Percentiles rank a stretch among this genome's conserved stretches.
Conservation (phyloP, 2,797 vertebrate species). For the Sphenopsis melanotis region DNA sequence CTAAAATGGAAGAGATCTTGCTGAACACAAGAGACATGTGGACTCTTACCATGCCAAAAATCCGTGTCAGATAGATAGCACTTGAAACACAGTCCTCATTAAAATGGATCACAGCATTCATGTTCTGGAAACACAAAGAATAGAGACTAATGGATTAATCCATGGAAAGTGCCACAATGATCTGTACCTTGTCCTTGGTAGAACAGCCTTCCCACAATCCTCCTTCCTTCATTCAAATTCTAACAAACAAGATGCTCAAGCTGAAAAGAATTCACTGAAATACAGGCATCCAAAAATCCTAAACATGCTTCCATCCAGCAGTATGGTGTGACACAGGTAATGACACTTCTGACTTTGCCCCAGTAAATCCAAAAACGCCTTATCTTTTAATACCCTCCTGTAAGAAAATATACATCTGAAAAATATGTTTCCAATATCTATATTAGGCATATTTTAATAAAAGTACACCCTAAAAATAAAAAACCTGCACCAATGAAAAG, state of each 20-base stretch:
- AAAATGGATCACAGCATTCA: neutral
- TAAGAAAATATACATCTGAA: neutral
- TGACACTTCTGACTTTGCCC: neutral
- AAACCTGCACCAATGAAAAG: neutral
- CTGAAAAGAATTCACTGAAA: neutral
- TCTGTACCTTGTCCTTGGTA: neutral
- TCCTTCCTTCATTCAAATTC: neutral
- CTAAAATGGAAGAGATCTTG: neutral
- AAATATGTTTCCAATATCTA: neutral
- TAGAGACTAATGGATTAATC: conserved; percentile 30
- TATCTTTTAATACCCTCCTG: neutral
- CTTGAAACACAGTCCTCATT: neutral
- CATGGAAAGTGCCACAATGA: neutral
- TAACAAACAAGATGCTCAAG: neutral
- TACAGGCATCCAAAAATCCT: neutral
- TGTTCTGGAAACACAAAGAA: neutral
- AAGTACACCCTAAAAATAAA: neutral
- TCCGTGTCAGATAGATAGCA: neutral
- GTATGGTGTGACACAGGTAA: neutral
- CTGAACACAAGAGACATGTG: neutral
- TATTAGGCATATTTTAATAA: neutral
- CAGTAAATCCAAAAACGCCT: neutral
- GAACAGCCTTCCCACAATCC: neutral
- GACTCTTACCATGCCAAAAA: neutral
- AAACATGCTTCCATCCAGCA: neutral